A percentile compares a stretch with the other conserved stretches of the same genome.
Evolutionary conservation across 2,888 invertebrate genomes (phyloP).

Genomic region (Suillia variegata): DNA sequence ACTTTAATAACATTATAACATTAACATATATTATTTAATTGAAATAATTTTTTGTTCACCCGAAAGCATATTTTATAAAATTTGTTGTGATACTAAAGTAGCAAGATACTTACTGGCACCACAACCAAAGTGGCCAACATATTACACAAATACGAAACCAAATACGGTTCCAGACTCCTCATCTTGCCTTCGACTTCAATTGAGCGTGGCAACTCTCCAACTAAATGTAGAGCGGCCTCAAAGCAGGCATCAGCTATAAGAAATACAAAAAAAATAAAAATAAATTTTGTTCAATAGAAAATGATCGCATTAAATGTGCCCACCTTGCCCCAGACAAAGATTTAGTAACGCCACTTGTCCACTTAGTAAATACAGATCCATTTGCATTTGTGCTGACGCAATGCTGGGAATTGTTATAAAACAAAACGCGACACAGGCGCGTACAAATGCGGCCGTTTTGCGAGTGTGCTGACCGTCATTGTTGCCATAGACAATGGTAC

Average conservation of each 20-base stretch:
- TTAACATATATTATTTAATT: too few species aligned
- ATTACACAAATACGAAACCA: conserved; percentile 74
- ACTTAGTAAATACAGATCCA: conserved; percentile 84
- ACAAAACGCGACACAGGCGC: conserved; percentile 94
- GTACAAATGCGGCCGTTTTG: conserved; percentile 83
- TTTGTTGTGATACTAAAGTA: too few species aligned
- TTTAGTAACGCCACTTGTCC: conserved; percentile 89
- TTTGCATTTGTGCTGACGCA: conserved; percentile 74
- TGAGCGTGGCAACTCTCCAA: conserved; percentile 77
- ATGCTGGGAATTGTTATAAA: conserved; percentile 98
- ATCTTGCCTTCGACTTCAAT: conserved; percentile 77
- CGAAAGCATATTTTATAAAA: too few species aligned
- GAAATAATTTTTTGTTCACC: too few species aligned
- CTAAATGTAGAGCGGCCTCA: conserved; percentile 81
- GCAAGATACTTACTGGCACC: conserved; percentile 71
- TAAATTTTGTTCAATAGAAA: background rate
- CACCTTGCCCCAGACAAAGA: conserved; percentile 90
- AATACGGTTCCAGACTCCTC: conserved; percentile 73
- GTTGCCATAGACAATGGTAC: conserved; percentile 69
- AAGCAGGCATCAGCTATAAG: conserved; percentile 89
- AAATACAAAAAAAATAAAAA: conserved; percentile 19
- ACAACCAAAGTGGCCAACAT: conserved; percentile 82
- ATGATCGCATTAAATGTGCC: conserved; percentile 6
- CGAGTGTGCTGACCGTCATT: conserved; percentile 74
- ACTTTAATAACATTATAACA: conserved; percentile 2